These are phyloP conservation scores for Adelges cooleyi DNA, from an alignment of 1,140 invertebrate genomes.

Conservation along the genomic window DNA sequence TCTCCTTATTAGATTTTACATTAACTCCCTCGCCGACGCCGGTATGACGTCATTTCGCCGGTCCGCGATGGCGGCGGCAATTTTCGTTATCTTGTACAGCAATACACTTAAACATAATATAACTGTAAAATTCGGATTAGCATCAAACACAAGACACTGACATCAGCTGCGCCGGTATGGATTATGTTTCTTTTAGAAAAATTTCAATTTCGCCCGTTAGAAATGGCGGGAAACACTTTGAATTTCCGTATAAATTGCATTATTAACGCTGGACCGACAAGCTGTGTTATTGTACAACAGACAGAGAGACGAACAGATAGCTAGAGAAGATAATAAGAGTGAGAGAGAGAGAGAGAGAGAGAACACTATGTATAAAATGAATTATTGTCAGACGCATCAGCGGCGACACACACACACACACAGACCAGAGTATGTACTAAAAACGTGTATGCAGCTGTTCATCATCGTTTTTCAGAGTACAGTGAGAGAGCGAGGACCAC, in stretches of 20 bases:
- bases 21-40: too few relatives aligned
- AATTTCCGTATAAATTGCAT: slow-evolving; percentile 22
- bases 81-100: neutral
- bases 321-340: slow-evolving; percentile 15
- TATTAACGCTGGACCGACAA: slow-evolving; percentile 19
- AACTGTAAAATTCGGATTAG: neutral
- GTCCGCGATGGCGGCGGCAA: neutral
- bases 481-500: slow-evolving; percentile 7
- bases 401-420: slow-evolving; percentile 5
- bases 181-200: too few relatives aligned
- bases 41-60: neutral
- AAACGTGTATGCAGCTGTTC: slow-evolving; percentile 17
- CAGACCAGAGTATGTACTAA: neutral
- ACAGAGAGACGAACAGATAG: slow-evolving; percentile 30
- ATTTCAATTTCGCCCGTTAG: neutral
- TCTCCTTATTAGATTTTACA: too few relatives aligned
- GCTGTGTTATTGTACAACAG: neutral
- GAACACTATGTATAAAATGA: slow-evolving; percentile 3
- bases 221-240: slow-evolving; percentile 22
- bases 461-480: slow-evolving; percentile 15
- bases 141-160: neutral
- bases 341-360: neutral
- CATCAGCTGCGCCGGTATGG: neutral
- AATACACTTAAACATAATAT: too few relatives aligned
- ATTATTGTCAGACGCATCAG: slow-evolving; percentile 28